Conservation (phyloP, 2,888 invertebrate species). For the Pachycephus smyrnensis region DNA sequence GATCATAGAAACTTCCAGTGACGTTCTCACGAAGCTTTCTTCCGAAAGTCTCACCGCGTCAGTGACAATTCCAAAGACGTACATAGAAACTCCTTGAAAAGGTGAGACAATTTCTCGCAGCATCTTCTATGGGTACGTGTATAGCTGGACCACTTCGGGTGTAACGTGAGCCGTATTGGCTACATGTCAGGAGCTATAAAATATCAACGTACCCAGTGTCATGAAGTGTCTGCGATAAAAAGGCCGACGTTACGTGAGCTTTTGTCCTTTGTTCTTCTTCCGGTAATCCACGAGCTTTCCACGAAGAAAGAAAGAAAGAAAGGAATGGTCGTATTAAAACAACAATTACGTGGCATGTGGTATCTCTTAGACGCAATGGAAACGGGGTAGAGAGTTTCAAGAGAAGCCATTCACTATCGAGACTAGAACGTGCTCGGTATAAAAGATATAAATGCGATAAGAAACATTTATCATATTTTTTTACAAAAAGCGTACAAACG, state of each 20-base stretch:
- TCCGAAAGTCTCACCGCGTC: neutral
- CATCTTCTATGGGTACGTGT: neutral
- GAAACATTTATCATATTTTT: constrained; percentile 33
- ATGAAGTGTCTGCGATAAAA: constrained; percentile 4
- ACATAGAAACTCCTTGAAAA: neutral
- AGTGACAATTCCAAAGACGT: neutral
- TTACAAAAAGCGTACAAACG: constrained; percentile 33
- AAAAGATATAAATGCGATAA: neutral
- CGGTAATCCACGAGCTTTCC: neutral
- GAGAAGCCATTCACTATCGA: neutral
- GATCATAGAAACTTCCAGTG: neutral
- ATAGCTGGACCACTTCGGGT: neutral
- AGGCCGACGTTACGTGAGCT: neutral
- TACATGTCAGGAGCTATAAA: neutral
- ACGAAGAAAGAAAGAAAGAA: neutral
- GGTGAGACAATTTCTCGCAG: constrained; percentile 1
- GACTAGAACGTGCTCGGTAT: neutral
- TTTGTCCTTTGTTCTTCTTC: constrained; percentile 5
- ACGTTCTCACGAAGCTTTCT: neutral
- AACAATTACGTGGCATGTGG: neutral
- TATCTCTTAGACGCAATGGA: neutral
- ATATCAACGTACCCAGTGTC: neutral
- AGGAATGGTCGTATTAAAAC: neutral
- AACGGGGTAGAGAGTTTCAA: neutral
- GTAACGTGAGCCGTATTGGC: neutral